Percentiles rank a stretch among this genome's conserved stretches.
Conservation (phyloP, 2,888 invertebrate genomes). For the Metallyticus violacea region DNA sequence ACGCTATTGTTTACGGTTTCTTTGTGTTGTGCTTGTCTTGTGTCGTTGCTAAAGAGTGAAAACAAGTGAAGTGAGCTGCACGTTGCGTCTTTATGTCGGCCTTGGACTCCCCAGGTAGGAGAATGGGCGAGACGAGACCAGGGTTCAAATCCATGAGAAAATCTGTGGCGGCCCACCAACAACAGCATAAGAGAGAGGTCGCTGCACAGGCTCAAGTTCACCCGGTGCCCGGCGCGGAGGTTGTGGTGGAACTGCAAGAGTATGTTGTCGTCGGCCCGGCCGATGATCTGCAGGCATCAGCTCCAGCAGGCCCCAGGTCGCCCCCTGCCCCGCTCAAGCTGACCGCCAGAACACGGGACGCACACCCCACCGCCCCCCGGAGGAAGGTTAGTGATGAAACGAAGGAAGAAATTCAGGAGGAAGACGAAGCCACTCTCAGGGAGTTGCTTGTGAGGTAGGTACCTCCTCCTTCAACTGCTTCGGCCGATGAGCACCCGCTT, state of each 20-base stretch:
- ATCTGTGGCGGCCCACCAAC: conserved; percentile 23
- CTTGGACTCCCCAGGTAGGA: conserved; percentile 33
- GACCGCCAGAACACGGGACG: conserved; percentile 45
- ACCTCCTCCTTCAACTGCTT: not conserved
- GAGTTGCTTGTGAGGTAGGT: conserved; percentile 90
- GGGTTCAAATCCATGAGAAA: conserved; percentile 32
- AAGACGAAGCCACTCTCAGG: conserved; percentile 90
- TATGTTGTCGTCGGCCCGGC: conserved; percentile 48
- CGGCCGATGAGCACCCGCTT: not conserved
- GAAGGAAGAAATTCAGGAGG: conserved; percentile 70
- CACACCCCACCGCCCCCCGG: conserved; percentile 36
- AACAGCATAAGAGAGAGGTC: conserved; percentile 11
- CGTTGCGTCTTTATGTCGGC: too few relatives aligned
- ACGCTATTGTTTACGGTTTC: too few relatives aligned
- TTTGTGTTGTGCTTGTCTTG: too few relatives aligned
- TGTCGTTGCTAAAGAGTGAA: too few relatives aligned
- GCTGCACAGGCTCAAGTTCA: conserved; percentile 26
- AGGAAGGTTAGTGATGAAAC: conserved; percentile 74
- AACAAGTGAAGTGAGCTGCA: too few relatives aligned
- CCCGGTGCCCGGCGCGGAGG: conserved; percentile 40
- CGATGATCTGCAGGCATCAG: conserved; percentile 42
- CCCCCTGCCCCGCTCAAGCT: conserved; percentile 42
- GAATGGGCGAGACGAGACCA: conserved; percentile 31
- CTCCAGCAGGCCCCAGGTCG: conserved; percentile 47
- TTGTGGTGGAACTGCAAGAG: conserved; percentile 51